Percentiles rank a stretch among this genome's conserved stretches.
Conservation (phyloP, 2,113 vertebrate species). For the Pitta sordida region DNA sequence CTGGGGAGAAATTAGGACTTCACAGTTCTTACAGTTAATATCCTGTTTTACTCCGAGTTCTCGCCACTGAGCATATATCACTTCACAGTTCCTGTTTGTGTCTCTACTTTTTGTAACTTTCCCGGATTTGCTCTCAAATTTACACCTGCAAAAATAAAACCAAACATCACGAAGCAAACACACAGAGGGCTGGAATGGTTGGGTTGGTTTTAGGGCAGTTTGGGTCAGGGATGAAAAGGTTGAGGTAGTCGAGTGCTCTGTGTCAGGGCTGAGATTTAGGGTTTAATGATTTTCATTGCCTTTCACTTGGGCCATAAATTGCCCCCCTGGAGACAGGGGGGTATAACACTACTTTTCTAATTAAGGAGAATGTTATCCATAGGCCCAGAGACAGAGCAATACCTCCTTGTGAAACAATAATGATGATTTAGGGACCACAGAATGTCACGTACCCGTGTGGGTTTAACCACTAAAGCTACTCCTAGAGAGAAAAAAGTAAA, state of each 20-base stretch:
- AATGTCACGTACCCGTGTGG: neutral
- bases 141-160: conserved; percentile 5
- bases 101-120: neutral
- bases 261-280: neutral
- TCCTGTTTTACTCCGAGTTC: neutral
- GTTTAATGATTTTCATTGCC: conserved; percentile 19
- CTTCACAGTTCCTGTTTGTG: neutral
- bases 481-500: neutral
- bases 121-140: neutral
- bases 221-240: neutral
- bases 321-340: neutral
- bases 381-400: neutral
- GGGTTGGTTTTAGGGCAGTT: neutral
- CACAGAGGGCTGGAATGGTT: neutral
- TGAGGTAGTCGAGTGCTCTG: neutral
- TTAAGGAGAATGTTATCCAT: neutral
- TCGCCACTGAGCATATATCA: neutral
- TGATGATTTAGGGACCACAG: neutral
- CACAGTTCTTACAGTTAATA: conserved; percentile 30
- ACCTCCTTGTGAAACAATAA: neutral
- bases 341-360: conserved; percentile 4
- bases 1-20: conserved; percentile 42
- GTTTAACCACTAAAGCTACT: neutral
- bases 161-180: neutral
- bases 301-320: conserved; percentile 21